These are phyloP conservation scores for Alauda arvensis DNA, from an alignment of 2,797 vertebrate species.

Conservation along the genomic window DNA sequence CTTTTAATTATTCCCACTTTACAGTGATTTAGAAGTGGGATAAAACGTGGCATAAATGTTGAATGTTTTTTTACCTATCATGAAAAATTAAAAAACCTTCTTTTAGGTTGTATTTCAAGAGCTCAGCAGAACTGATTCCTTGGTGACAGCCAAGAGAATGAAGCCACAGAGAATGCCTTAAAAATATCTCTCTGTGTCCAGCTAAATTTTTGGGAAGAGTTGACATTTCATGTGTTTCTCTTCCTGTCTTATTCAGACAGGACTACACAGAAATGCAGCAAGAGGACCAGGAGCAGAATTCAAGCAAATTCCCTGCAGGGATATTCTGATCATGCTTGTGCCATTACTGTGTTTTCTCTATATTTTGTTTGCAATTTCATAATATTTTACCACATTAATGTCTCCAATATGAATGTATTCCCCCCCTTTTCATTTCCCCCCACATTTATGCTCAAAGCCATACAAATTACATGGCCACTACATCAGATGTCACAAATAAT, in stretches of 20 bases:
- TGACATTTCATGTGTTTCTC: not conserved
- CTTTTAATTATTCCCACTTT: not conserved
- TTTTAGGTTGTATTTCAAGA: not conserved
- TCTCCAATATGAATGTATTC: not conserved
- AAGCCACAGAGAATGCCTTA: not conserved
- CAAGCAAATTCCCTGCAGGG: not conserved
- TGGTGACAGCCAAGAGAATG: not conserved
- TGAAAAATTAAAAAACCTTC: not conserved
- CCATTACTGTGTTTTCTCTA: not conserved
- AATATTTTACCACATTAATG: not conserved
- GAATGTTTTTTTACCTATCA: not conserved
- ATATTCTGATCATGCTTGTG: not conserved
- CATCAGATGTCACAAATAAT: not conserved
- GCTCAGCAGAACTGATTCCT: not conserved
- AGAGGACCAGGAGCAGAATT: not conserved
- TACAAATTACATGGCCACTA: not conserved
- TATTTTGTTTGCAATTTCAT: not conserved
- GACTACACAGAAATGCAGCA: not conserved
- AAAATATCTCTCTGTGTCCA: not conserved
- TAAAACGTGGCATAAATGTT: not conserved
- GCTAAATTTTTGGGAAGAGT: not conserved
- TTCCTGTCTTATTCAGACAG: not conserved
- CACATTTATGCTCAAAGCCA: not conserved
- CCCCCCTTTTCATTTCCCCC: not conserved
- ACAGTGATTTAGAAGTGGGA: not conserved